Evolutionary conservation across 2,888 invertebrate species (phyloP), one percentile per base, ranked within the genome.

Genomic region (Listrodromus nycthemerus): DNA sequence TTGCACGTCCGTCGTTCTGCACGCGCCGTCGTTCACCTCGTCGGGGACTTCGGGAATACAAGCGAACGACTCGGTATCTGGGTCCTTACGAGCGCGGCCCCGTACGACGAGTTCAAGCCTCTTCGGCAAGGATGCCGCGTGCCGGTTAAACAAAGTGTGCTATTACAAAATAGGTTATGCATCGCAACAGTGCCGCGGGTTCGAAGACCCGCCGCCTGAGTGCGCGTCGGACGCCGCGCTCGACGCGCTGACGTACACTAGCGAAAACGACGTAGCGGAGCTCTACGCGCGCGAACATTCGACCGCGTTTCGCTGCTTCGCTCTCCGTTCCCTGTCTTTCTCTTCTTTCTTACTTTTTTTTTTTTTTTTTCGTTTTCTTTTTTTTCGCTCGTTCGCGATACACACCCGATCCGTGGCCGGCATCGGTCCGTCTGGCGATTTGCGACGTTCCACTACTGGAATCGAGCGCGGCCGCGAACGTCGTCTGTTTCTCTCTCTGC

Each of bases 101-200:
- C 73, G 37, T 24, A 21, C 19, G 33, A 5, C 58, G 48, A 45
- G 69, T 19, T 66, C 37, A 55, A 76, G 84, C 85, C 80, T 86
- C 86, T 86, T 86, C 78, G 83, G 84, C 87, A 89, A 91, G 90
- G 91, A 91, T 91, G 89, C 89, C 91, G 91, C 89, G 90, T 90
- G 91, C 91, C 91, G 90, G 91, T 91, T 89, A 89, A 88, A 90
- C 91, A 91, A 93, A 92, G 92, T 93, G 92, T 92, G 92, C 93
- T 93, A 91, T 93, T 93, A 93, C 92, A 93, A 93, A 93, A 93
- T 93, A 91, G 93, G 93, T 93, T 93, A 93, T 92, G 93, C 92
- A 91, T 91, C 91, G 90, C 90, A 89, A 91, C 91, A 92, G 91
- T 92, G 91, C 90, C 87, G 82, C 86, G 90, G 87, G 93, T 92